Evolutionary conservation across 2,797 vertebrate species (phyloP).

Genomic region (Psittacula derbiana): DNA sequence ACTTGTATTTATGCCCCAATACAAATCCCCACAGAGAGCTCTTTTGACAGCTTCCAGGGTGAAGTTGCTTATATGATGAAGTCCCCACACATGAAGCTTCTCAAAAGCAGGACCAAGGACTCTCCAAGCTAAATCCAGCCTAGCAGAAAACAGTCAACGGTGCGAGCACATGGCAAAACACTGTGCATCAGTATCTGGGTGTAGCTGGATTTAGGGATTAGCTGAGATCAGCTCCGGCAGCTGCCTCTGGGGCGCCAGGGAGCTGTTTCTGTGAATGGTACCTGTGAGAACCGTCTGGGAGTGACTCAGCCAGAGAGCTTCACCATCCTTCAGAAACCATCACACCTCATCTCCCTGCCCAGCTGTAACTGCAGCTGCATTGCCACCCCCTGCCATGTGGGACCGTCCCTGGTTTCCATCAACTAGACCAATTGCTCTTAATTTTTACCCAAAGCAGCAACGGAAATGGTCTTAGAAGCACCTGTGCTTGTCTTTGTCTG

Average conservation of each 20-base stretch:
- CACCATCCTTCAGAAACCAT: not conserved
- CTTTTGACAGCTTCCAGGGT: not conserved
- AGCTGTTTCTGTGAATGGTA: not conserved
- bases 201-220: conserved; percentile 39
- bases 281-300: not conserved
- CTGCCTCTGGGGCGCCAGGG: not conserved
- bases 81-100: not conserved
- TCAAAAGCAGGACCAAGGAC: not conserved
- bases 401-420: not conserved
- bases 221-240: not conserved
- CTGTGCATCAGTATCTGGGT: not conserved
- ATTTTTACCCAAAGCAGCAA: not conserved
- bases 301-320: not conserved
- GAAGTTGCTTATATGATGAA: rapidly evolving
- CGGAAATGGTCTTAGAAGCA: not conserved
- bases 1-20: not conserved
- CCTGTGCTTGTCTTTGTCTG: not conserved
- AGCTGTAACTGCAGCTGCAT: rapidly evolving
- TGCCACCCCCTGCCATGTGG: not conserved
- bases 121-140: not conserved
- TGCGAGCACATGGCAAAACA: not conserved
- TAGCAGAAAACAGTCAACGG: not conserved
- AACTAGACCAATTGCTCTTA: not conserved
- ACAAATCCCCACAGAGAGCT: not conserved
- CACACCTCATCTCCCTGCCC: not conserved